Percentiles rank a stretch among this genome's conserved stretches.
phyloP scores from a whole-genome alignment of 2,113 vertebrate genomes.

The Apaloderma vittatum region DNA sequence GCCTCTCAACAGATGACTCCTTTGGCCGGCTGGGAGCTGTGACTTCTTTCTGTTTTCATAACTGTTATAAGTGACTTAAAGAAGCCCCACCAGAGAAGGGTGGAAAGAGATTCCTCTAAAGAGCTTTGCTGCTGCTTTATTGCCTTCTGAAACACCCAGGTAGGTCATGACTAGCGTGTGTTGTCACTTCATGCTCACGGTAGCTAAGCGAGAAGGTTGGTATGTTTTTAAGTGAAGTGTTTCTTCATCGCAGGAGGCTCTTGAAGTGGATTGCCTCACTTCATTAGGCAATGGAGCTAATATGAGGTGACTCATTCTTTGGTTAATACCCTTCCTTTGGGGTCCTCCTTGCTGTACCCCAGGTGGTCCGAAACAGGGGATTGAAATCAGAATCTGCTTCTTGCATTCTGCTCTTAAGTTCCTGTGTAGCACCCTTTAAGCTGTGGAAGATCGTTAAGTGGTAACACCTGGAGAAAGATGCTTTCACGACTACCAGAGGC shows the following conservation, averaged over 20 bases:
- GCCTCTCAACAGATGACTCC: neutral
- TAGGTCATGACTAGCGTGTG: neutral
- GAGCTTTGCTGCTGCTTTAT: neutral
- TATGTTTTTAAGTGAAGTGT: neutral
- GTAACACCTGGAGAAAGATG: neutral
- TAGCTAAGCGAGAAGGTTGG: neutral
- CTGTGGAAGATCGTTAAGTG: neutral
- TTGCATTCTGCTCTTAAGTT: neutral
- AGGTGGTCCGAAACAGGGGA: neutral
- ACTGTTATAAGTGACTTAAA: neutral
- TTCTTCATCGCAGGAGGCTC: neutral
- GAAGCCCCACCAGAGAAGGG: neutral
- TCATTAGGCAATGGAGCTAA: slow-evolving; percentile 33
- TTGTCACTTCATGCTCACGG: neutral
- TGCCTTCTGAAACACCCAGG: neutral
- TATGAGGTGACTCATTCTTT: neutral
- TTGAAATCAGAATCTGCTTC: neutral
- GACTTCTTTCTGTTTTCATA: neutral
- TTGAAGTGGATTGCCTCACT: slow-evolving; percentile 45
- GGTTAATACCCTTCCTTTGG: neutral
- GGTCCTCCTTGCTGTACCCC: neutral
- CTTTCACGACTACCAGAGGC: neutral
- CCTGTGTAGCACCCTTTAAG: neutral
- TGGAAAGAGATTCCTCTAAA: neutral
- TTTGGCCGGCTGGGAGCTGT: neutral